These are phyloP conservation scores for Brachionus asplanchnoidis DNA, from an alignment of 1,140 invertebrate species.

Conservation along the genomic window DNA sequence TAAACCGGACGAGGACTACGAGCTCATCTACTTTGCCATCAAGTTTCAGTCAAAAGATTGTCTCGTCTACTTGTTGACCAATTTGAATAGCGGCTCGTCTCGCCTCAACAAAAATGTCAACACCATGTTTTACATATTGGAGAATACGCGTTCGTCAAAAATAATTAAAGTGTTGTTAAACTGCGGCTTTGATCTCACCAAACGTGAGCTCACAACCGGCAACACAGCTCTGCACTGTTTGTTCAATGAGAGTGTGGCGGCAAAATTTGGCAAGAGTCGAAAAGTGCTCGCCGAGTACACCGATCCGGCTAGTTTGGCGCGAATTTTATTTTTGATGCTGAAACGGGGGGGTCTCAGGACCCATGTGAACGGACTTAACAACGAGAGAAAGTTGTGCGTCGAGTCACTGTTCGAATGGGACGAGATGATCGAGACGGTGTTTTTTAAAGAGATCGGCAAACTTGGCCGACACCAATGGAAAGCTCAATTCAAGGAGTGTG, in stretches of 20 bases:
- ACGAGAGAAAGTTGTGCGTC: slow-evolving; percentile 1
- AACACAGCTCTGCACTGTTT: slow-evolving; percentile 26
- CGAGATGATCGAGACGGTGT: slow-evolving; percentile 5
- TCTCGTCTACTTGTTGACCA: slow-evolving; percentile 2
- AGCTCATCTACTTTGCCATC: slow-evolving; percentile 38
- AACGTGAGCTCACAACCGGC: not conserved
- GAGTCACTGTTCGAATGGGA: slow-evolving; percentile 31
- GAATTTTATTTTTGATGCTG: slow-evolving; percentile 17
- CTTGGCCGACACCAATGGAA: not conserved
- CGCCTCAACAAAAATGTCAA: not conserved
- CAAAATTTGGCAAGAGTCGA: not conserved
- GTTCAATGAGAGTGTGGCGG: not conserved
- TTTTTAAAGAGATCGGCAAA: not conserved
- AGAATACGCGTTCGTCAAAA: slow-evolving; percentile 37
- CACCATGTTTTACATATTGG: slow-evolving; percentile 41
- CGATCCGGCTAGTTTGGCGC: not conserved
- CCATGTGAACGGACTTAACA: slow-evolving; percentile 24
- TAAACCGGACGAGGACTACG: slow-evolving; percentile 35
- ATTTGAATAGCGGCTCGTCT: not conserved
- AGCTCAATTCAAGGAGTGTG: slow-evolving; percentile 10
- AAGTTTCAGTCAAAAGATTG: slow-evolving; percentile 35
- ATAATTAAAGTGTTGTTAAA: slow-evolving; percentile 35
- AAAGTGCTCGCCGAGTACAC: slow-evolving; percentile 17
- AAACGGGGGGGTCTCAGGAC: slow-evolving; percentile 28
- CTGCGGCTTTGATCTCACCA: slow-evolving; percentile 31